A percentile compares a stretch with the other conserved stretches of the same genome.
phyloP scores from a whole-genome alignment of 2,113 vertebrate species.

The Hemibagrus wyckioides region DNA sequence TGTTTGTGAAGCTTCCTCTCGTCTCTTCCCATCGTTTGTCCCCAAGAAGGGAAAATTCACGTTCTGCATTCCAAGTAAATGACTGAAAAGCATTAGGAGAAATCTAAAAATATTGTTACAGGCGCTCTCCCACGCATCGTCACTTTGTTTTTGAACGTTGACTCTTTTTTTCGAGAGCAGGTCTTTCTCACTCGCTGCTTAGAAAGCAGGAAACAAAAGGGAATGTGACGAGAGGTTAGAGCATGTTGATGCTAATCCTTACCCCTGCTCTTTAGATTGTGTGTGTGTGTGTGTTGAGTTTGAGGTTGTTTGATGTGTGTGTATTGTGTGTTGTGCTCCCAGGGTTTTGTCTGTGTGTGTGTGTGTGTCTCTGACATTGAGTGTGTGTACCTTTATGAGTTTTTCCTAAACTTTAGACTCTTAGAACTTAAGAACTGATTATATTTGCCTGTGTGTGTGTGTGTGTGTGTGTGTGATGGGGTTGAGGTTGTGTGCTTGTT shows the following conservation, averaged over 20 bases:
- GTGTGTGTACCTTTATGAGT: too few relatives aligned
- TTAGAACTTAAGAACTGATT: too few relatives aligned
- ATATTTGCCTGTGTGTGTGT: too few relatives aligned
- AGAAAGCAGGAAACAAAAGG: constrained; percentile 32
- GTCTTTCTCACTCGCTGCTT: constrained; percentile 45
- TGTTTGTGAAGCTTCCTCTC: background rate
- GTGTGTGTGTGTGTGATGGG: too few relatives aligned
- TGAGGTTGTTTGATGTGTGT: background rate
- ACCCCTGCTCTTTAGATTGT: background rate
- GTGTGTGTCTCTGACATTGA: too few relatives aligned
- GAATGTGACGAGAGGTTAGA: constrained; percentile 25
- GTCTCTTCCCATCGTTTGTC: background rate
- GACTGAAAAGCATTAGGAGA: constrained; percentile 75
- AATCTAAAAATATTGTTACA: constrained; percentile 71
- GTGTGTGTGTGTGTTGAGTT: constrained; percentile 9
- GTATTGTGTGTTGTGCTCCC: background rate
- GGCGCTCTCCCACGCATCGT: constrained; percentile 70
- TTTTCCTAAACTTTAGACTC: too few relatives aligned
- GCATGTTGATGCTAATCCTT: constrained; percentile 32
- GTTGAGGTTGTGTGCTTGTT: too few relatives aligned
- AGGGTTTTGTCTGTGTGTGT: background rate
- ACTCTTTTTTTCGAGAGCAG: constrained; percentile 55
- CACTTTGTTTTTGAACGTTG: constrained; percentile 76
- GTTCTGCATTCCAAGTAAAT: constrained; percentile 71
- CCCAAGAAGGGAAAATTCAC: constrained; percentile 61